Base-by-base conservation (phyloP, 2,797 vertebrate species). In the Otolemur crassicaudatus region DNA sequence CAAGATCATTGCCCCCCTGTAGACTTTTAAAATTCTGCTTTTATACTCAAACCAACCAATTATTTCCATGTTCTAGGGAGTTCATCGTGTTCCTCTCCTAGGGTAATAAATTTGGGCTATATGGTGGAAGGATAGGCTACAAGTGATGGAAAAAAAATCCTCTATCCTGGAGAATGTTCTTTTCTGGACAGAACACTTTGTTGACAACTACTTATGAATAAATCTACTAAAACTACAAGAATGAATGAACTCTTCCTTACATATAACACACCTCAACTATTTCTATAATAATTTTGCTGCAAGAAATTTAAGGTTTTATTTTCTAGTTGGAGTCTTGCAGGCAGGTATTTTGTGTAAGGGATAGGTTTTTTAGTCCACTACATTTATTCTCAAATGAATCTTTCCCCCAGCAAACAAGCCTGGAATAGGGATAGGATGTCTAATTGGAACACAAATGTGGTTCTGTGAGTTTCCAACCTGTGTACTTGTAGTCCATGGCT, bases 61-160 rank as follows among this genome's bases (percentile, higher is more conserved):
- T 84, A 93, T 92, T 82, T 95, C 14, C 34, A 69, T 58, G 61
- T 91, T 84, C 93, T 40, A 76, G 19, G 34, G 49, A 87, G n/a
- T 87, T 60, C 56, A 4, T 91, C 56, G 40, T 82, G 81, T 94
- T 96, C 77, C 27, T 77, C 93, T 91, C 76, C 81, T 56, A 29
- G 76, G 87, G 56, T 46, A 84, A 90, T 91, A 79, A 86, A 90
- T 94, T 94, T 91, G 25, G 87, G 84, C 14, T 90, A 43, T 73
- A 72, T 58, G 49, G n/a, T 7, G 5, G 29, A 87, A 92, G 11
- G 43, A 22, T 10, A 14, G 37, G 25, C 16, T 61, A 16, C 5
- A 72, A 94, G 40, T 37, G 31, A 76, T 37, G 5, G 61, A 23
- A 31, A 31, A 75, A 61, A 34, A 94, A 69, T 76, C 80, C 7